Evolutionary conservation across 2,797 vertebrate genomes (phyloP), one percentile per base, ranked within the genome.

Genomic region (Gymnoscopelus braueri): DNA sequence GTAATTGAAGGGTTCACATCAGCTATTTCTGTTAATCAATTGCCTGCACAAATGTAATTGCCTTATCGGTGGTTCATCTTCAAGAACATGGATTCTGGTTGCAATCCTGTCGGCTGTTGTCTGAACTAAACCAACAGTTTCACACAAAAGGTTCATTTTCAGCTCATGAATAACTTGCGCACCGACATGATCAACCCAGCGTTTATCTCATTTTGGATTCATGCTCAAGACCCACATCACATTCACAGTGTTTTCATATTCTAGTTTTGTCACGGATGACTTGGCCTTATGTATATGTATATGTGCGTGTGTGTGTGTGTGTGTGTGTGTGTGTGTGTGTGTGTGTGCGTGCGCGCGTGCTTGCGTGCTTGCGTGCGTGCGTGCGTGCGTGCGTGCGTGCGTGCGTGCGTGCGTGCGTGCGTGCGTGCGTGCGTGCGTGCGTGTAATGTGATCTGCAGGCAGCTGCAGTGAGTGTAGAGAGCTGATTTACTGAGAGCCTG

Each of bases 401-500:
- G 32, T 64, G 70, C 67, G 71, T 62, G 23, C 15, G 62, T 51
- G 4, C 39, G 19, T 23, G 24, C 53, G 29, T 53, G 32, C 26
- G 12, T 24, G n/a, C 9, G 47, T 55, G 15, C 13, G 19, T 19
- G 19, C 19, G 1, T 1, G 19, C 19, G 19, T 62, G 71, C 65
- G 71, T 60, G 67, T 75, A 63, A 65, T 59, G 47, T 57, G 75
- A 69, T 66, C 80, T 75, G 75, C 67, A 75, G 70, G 58, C 63
- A 69, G 60, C 63, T 79, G 39, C 60, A 53, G 72, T 69, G 58
- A 63, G 53, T 72, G 82, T 48, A 65, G 67, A 73, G 79, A 68
- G 75, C 78, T 84, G 81, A 89, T 86, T 87, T 83, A 85, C 75
- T 47, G 63, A 82, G 71, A 75, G 75, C 60, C 74, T 57, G 83